These are phyloP conservation scores for Ispidina picta DNA, from an alignment of 2,797 vertebrate species.

Conservation along the genomic window DNA sequence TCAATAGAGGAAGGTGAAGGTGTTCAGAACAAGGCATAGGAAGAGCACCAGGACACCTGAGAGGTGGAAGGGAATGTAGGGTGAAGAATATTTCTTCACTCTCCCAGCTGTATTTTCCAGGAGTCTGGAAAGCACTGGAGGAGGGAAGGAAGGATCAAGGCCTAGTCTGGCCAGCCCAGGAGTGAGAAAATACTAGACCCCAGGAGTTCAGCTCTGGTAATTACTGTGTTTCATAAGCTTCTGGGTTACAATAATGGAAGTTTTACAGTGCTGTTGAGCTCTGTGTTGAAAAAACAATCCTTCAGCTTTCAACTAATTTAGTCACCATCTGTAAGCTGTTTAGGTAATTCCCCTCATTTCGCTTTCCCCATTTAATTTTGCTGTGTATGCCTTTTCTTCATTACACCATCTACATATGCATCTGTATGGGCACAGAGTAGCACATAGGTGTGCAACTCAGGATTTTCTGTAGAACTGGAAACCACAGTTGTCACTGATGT, in stretches of 20 bases:
- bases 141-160: background rate
- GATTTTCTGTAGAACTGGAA: background rate
- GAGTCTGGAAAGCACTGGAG: background rate
- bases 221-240: slow-evolving; percentile 38
- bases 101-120: background rate
- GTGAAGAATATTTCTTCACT: background rate
- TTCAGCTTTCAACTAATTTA: slow-evolving; percentile 44
- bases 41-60: background rate
- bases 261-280: slow-evolving; percentile 49
- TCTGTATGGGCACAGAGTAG: background rate
- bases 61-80: background rate
- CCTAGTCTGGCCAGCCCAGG: background rate
- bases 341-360: slow-evolving; percentile 27
- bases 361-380: slow-evolving; percentile 19
- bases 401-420: background rate
- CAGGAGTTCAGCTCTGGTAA: slow-evolving; percentile 20
- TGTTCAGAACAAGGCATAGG: background rate
- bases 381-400: background rate
- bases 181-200: background rate
- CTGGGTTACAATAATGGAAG: slow-evolving; percentile 39
- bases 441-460: background rate
- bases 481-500: background rate
- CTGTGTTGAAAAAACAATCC: slow-evolving; percentile 61
- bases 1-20: background rate
- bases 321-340: slow-evolving; percentile 54